These are phyloP conservation scores for Pangasius macronema DNA, from an alignment of 2,797 vertebrate genomes.

Conservation along the genomic window DNA sequence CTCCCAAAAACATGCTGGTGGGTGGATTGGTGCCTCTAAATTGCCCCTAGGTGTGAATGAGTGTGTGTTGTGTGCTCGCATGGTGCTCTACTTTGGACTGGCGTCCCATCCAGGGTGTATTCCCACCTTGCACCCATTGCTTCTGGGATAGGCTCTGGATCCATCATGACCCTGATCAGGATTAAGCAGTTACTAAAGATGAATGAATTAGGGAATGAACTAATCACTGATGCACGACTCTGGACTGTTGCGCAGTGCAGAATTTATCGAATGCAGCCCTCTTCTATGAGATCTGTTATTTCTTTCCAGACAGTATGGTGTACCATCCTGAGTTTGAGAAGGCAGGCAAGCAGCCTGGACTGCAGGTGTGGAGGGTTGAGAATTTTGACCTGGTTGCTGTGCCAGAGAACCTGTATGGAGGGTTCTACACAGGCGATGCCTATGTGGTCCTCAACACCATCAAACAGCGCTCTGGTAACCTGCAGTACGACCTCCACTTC, in stretches of 20 bases:
- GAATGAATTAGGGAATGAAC: background rate
- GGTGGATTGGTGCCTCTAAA: background rate
- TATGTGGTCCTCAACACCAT: conserved; percentile 95
- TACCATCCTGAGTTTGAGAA: conserved; percentile 88
- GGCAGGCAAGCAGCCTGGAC: conserved; percentile 87
- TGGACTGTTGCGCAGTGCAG: background rate
- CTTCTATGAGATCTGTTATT: background rate
- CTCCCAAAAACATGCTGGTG: background rate
- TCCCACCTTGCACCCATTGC: background rate
- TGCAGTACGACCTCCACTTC: conserved; percentile 96
- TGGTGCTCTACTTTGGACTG: background rate
- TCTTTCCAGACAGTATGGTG: conserved; percentile 80
- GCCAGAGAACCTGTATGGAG: conserved; percentile 87
- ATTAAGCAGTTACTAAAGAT: background rate
- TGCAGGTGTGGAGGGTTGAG: conserved; percentile 97
- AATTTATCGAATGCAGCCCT: background rate
- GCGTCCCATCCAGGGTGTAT: background rate
- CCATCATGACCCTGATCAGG: background rate
- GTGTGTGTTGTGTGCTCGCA: no score
- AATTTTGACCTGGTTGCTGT: conserved; percentile 93
- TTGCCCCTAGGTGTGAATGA: background rate
- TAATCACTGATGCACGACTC: background rate
- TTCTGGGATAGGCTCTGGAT: background rate
- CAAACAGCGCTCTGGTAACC: conserved; percentile 84
- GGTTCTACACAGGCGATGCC: conserved; percentile 93